phyloP scores from a whole-genome alignment of 1,140 invertebrate genomes.

The Chlorops oryzae region DNA sequence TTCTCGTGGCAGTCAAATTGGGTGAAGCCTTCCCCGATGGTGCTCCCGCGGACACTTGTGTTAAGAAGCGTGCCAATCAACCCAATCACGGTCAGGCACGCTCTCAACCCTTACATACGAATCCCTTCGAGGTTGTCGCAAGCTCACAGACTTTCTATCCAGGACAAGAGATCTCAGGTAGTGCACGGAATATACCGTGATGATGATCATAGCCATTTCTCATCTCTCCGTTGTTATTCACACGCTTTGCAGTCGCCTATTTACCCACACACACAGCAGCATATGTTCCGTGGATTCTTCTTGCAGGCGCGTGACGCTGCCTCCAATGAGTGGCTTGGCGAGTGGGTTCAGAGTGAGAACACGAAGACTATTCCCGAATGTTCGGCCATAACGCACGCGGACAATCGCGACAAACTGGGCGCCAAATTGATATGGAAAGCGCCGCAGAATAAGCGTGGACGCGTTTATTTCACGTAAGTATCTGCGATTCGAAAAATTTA shows the following conservation, averaged over 20 bases:
- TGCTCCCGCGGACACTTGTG: conserved; percentile 69
- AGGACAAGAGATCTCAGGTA: conserved; percentile 55
- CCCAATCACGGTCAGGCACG: conserved; percentile 66
- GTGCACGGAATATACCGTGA: neutral
- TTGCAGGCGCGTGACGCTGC: conserved; percentile 68
- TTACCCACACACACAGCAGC: conserved; percentile 36
- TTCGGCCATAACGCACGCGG: conserved; percentile 70
- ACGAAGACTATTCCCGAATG: conserved; percentile 70
- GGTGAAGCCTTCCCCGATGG: conserved; percentile 70
- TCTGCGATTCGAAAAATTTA: no score
- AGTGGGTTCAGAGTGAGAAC: conserved; percentile 63
- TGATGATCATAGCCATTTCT: neutral
- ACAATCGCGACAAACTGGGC: conserved; percentile 65
- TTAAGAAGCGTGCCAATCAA: conserved; percentile 63
- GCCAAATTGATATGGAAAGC: conserved; percentile 70
- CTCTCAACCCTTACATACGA: conserved; percentile 55
- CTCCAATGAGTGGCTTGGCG: conserved; percentile 65
- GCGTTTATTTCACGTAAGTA: conserved; percentile 75
- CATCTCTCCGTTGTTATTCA: neutral
- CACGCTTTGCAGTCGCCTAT: conserved; percentile 26
- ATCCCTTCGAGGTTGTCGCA: conserved; percentile 61
- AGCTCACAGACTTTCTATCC: conserved; percentile 58
- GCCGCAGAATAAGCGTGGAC: conserved; percentile 57
- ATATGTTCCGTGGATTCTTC: conserved; percentile 69
- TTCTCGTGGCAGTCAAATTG: no score